Evolutionary conservation across 2,797 vertebrate genomes (phyloP), one percentile per base, ranked within the genome.

Genomic region (Spheniscus humboldti): DNA sequence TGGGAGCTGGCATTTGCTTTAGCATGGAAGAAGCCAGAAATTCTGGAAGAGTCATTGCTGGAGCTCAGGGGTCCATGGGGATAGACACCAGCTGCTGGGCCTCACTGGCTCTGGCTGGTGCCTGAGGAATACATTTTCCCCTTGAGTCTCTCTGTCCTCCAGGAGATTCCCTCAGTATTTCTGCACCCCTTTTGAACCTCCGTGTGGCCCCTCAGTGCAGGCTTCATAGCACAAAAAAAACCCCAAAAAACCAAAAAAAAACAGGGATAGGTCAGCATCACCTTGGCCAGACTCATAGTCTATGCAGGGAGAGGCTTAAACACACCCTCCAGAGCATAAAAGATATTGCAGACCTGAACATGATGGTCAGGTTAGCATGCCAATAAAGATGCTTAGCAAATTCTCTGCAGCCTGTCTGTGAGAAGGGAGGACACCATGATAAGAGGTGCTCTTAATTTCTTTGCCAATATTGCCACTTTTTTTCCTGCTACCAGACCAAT

Each of bases 271-370:
- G 86, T 91, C 52, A 88, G 66, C 67, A 52, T 76, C 23, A 12
- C 88, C 71, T 96, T 97, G 93, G 88, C 92, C 88, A 96, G 94
- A 94, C 94, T 92, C 52, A 31, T 2, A 76, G 92, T 94, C 92
- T 96, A 62, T 74, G 37, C 39, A 73, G 88, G 83, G 73, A 87
- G 80, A 97, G 50, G 39, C 27, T 92, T 76, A 76, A 94, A 84
- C 39, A 89, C 35, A 82, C 50, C 63, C 71, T 86, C n/a, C 47
- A 86, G 77, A 89, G 35, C 50, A 59, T 15, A 37, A 16, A 62
- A 55, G 43, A 66, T 89, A 77, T 59, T 89, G 71, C 96, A 93
- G 80, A 96, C 55, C 83, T 76, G 39, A 95, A 86, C 96, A 68
- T 6, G 96, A 52, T 76, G 25, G 24, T 63, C 50, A 73, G 63